These are phyloP conservation scores for Rosalia funebris DNA, from an alignment of 2,888 invertebrate genomes.

Conservation along the genomic window DNA sequence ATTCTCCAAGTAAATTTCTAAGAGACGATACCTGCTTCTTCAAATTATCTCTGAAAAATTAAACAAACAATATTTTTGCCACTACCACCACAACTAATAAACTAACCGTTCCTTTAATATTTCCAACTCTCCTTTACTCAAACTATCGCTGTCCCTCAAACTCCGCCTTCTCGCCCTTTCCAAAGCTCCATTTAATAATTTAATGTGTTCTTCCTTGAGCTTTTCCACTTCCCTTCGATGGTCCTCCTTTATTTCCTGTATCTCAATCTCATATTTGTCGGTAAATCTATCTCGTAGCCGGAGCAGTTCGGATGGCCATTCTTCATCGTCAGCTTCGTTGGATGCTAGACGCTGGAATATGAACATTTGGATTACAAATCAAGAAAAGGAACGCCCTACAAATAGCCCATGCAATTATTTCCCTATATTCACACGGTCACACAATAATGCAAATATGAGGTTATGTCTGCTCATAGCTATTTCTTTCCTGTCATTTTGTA, in stretches of 20 bases:
- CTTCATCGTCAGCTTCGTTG: conserved; percentile 75
- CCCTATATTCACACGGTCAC: no score
- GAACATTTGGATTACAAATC: neutral
- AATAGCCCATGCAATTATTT: no score
- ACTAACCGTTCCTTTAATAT: conserved; percentile 71
- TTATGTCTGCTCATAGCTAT: no score
- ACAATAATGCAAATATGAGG: no score
- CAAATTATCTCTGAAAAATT: conserved; percentile 70
- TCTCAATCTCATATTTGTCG: conserved; percentile 72
- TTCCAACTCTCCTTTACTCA: conserved; percentile 68
- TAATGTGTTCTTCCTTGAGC: conserved; percentile 57
- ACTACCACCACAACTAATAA: no score
- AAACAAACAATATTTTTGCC: conserved; percentile 22
- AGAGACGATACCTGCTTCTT: conserved; percentile 74
- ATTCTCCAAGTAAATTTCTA: conserved; percentile 73
- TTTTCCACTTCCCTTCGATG: conserved; percentile 73
- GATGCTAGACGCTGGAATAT: conserved; percentile 72
- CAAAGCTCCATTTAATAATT: conserved; percentile 55
- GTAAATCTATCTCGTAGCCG: conserved; percentile 78
- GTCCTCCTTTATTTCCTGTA: conserved; percentile 67
- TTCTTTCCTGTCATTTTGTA: no score
- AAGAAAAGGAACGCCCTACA: no score
- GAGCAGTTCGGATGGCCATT: conserved; percentile 81
- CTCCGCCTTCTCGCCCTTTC: conserved; percentile 57
- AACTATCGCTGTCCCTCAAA: conserved; percentile 60